Conservation (phyloP, 2,797 vertebrate genomes). For the Eulemur coronatus region DNA sequence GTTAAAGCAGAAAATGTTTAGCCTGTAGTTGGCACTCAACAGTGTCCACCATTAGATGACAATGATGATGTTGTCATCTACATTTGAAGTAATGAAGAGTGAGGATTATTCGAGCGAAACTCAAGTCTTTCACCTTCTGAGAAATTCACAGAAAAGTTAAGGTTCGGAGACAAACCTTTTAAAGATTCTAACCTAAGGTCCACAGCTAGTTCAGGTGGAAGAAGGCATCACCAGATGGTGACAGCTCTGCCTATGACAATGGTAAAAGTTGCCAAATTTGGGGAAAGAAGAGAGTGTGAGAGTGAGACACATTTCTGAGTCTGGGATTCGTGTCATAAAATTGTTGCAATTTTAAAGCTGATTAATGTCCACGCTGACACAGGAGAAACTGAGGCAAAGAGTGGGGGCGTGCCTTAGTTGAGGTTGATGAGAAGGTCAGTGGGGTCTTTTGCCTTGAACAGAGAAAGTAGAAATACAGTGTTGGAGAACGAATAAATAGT, state of each 20-base stretch:
- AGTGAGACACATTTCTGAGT: not conserved
- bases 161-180: not conserved
- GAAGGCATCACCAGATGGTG: not conserved
- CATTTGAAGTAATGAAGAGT: not conserved
- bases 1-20: not conserved
- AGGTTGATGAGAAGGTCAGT: not conserved
- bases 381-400: not conserved
- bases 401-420: not conserved
- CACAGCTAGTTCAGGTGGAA: not conserved
- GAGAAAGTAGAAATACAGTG: not conserved
- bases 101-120: not conserved
- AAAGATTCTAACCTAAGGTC: not conserved
- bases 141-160: not conserved
- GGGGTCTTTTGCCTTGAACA: not conserved
- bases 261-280: not conserved
- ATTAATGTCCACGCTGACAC: not conserved
- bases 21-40: not conserved
- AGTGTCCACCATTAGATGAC: too few relatives aligned
- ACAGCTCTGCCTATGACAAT: not conserved
- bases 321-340: not conserved
- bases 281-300: not conserved
- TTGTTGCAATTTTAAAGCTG: not conserved
- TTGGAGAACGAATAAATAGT: not conserved
- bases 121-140: not conserved
- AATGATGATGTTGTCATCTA: not conserved